Conservation (phyloP, 2,797 vertebrate species). For the Natrix natrix region DNA sequence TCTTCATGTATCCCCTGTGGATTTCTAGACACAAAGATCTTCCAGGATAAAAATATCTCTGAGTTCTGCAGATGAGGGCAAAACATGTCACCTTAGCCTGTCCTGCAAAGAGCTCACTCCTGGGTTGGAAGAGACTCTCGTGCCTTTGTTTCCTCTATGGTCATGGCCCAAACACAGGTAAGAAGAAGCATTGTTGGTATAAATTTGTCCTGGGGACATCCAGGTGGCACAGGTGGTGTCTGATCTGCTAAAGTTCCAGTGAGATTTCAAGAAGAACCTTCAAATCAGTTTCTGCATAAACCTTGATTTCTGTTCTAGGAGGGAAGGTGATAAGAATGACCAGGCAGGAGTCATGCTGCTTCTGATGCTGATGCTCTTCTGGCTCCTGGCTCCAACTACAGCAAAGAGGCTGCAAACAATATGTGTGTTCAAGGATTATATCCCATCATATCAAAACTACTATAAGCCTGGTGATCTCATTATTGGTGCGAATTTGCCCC, state of each 20-base stretch:
- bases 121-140: no score
- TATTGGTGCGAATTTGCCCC: no score
- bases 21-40: no score
- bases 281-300: not conserved
- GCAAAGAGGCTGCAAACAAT: not conserved
- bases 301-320: not conserved
- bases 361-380: not conserved
- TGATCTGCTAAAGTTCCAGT: not conserved
- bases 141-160: no score
- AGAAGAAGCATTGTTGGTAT: not conserved
- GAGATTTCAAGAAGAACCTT: not conserved
- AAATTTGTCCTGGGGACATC: not conserved
- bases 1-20: no score
- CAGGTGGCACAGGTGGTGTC: not conserved
- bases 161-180: no score
- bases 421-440: rapidly evolving
- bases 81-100: no score
- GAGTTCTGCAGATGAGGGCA: no score
- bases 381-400: not conserved
- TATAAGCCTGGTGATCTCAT: not conserved
- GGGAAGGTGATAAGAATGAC: not conserved
- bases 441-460: rapidly evolving
- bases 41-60: no score
- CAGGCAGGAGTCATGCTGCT: not conserved
- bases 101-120: no score